Conservation (phyloP, 2,888 invertebrate genomes). For the Pseudeuparius sepicola region DNA sequence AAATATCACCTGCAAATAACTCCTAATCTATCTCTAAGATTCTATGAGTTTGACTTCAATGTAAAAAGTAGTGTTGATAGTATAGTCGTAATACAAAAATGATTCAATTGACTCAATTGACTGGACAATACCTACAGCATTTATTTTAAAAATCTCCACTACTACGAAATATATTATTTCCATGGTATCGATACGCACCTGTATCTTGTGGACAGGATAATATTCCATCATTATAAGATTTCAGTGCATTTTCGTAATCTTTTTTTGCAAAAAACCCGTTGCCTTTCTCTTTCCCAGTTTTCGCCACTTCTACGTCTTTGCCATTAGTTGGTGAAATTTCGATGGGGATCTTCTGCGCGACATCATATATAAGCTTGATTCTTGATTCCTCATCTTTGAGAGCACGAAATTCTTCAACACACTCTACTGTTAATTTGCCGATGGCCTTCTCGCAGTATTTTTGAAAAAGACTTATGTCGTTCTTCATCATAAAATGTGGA, state of each 20-base stretch:
- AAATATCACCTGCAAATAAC: too few species aligned
- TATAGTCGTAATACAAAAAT: too few species aligned
- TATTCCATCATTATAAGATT: slow-evolving; percentile 60
- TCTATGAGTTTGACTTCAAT: too few species aligned
- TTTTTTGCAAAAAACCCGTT: slow-evolving; percentile 63
- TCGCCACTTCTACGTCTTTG: slow-evolving; percentile 51
- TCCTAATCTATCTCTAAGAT: too few species aligned
- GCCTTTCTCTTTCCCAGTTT: slow-evolving; percentile 58
- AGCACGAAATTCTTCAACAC: slow-evolving; percentile 53
- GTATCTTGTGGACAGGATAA: slow-evolving; percentile 55
- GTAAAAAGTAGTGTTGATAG: too few species aligned
- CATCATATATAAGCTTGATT: slow-evolving; percentile 48
- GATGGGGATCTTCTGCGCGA: slow-evolving; percentile 34
- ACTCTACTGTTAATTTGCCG: slow-evolving; percentile 40
- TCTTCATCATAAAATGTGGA: slow-evolving; percentile 6
- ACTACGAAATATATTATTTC: too few species aligned
- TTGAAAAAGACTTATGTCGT: slow-evolving; percentile 40
- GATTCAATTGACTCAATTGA: too few species aligned
- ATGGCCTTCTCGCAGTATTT: slow-evolving; percentile 50
- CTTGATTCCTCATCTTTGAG: slow-evolving; percentile 55
- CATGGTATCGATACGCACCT: slow-evolving; percentile 44
- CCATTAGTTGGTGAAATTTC: slow-evolving; percentile 25
- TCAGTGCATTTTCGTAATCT: slow-evolving; percentile 57
- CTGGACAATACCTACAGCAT: too few species aligned
- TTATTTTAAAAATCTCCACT: too few species aligned